A percentile compares a stretch with the other conserved stretches of the same genome.
Evolutionary conservation across 2,797 vertebrate species (phyloP).

Genomic region (Sitta carolinensis): DNA sequence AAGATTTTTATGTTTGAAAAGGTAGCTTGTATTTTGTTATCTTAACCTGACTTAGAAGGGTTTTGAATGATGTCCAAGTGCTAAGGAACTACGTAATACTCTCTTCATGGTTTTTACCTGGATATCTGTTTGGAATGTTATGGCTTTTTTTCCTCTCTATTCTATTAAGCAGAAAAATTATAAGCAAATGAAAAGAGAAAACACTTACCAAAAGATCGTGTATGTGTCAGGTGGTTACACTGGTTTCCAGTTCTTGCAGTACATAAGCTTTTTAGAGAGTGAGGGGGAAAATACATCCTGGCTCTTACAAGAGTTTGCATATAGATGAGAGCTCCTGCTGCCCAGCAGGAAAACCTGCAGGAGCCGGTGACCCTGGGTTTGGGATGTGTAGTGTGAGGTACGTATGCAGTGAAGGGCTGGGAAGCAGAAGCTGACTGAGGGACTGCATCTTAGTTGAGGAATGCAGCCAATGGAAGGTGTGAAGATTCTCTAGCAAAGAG

Average conservation of each 20-base stretch:
- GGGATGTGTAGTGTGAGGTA: not conserved
- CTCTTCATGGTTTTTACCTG: not conserved
- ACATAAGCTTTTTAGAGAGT: not conserved
- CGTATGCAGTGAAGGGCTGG: accelerated
- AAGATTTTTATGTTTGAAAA: not conserved
- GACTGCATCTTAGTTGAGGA: not conserved
- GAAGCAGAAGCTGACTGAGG: not conserved
- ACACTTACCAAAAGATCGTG: not conserved
- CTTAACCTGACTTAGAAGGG: not conserved
- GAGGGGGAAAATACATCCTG: not conserved
- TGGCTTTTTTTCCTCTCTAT: not conserved
- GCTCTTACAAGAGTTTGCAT: not conserved
- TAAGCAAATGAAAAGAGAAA: not conserved
- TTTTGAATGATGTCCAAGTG: not conserved
- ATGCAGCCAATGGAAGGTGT: not conserved
- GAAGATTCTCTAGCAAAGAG: not conserved
- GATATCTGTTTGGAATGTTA: not conserved
- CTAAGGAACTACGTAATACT: not conserved
- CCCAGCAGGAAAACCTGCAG: not conserved
- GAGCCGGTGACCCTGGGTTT: not conserved
- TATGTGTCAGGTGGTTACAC: not conserved
- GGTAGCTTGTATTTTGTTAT: not conserved
- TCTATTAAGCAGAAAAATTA: not conserved
- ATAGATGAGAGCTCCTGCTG: not conserved
- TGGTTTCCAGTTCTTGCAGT: not conserved